Evolutionary conservation across 2,888 invertebrate species (phyloP).

Genomic region (Ametastegia equiseti): DNA sequence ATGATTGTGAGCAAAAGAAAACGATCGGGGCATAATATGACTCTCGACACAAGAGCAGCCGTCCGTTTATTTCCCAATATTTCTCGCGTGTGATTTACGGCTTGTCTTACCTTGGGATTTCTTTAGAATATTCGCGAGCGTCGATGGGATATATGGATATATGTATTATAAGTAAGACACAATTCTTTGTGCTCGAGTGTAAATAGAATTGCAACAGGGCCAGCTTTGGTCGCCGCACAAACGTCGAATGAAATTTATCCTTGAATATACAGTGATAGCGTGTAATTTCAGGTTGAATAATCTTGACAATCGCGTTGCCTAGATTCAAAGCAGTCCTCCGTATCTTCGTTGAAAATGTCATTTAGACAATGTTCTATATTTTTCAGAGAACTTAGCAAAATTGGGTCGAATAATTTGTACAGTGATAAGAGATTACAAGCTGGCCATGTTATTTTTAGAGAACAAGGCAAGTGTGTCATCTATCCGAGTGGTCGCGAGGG

Average conservation of each 20-base stretch:
- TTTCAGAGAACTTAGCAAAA: background rate
- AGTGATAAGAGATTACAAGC: constrained; percentile 21
- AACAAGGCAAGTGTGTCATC: constrained; percentile 15
- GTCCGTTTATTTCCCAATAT: constrained; percentile 1
- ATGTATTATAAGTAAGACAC: background rate
- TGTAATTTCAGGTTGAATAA: background rate
- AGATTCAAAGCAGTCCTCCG: background rate
- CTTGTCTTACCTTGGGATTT: constrained; percentile 7
- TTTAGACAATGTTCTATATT: background rate
- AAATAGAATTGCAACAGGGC: background rate
- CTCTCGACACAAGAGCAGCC: background rate
- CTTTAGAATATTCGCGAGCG: constrained; percentile 10
- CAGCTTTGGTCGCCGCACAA: background rate
- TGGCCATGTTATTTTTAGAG: constrained; percentile 23
- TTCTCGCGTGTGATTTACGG: constrained; percentile 3
- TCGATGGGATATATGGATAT: background rate
- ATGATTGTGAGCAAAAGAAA: background rate
- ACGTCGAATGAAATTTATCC: background rate
- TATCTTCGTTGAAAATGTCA: constrained; percentile 8
- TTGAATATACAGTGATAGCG: constrained; percentile 12
- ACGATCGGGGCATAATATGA: background rate
- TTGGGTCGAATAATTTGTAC: constrained; percentile 29
- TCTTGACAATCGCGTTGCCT: background rate
- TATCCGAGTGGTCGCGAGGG: background rate
- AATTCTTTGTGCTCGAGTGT: constrained; percentile 12